Evolutionary conservation across 2,113 vertebrate genomes (phyloP).

Genomic region (Neolamprologus sp.): DNA sequence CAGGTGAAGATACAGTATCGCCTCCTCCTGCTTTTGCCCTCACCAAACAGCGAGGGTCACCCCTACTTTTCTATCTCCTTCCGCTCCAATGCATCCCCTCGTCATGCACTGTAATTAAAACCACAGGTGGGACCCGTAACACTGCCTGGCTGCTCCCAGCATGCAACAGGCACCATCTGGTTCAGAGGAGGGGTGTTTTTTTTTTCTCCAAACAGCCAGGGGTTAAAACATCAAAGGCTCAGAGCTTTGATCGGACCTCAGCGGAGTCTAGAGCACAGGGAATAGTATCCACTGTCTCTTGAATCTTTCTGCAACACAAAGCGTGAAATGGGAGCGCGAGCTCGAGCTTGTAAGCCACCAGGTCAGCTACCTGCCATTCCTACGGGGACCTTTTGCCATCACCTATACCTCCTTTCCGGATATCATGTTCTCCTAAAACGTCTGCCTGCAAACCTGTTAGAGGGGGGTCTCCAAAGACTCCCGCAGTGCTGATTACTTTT

Average conservation of each 20-base stretch:
- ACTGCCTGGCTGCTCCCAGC: conserved; percentile 66
- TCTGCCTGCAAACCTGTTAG: conserved; percentile 28
- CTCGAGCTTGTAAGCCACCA: conserved; percentile 22
- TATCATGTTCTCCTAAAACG: conserved; percentile 28
- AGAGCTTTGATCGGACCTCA: conserved; percentile 66
- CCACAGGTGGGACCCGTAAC: conserved; percentile 70
- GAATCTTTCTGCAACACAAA: conserved; percentile 67
- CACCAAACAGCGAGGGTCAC: conserved; percentile 53
- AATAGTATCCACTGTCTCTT: conserved; percentile 53
- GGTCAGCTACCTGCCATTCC: conserved; percentile 32
- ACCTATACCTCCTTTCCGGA: conserved; percentile 4
- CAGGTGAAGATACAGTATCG: not conserved
- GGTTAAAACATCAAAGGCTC: conserved; percentile 73
- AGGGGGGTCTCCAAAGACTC: conserved; percentile 40
- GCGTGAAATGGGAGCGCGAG: conserved; percentile 61
- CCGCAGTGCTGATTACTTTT: conserved; percentile 50
- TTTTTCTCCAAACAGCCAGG: conserved; percentile 53
- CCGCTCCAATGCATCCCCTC: conserved; percentile 51
- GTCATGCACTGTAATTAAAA: conserved; percentile 75
- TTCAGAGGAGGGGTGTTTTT: conserved; percentile 55
- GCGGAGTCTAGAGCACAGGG: conserved; percentile 29
- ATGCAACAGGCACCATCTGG: conserved; percentile 74
- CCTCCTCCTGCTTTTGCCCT: not conserved
- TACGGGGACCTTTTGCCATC: not conserved
- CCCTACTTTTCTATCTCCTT: conserved; percentile 47